Evolutionary conservation across 2,113 vertebrate species (phyloP), one percentile per base, ranked within the genome.

Genomic region (Strix uralensis): DNA sequence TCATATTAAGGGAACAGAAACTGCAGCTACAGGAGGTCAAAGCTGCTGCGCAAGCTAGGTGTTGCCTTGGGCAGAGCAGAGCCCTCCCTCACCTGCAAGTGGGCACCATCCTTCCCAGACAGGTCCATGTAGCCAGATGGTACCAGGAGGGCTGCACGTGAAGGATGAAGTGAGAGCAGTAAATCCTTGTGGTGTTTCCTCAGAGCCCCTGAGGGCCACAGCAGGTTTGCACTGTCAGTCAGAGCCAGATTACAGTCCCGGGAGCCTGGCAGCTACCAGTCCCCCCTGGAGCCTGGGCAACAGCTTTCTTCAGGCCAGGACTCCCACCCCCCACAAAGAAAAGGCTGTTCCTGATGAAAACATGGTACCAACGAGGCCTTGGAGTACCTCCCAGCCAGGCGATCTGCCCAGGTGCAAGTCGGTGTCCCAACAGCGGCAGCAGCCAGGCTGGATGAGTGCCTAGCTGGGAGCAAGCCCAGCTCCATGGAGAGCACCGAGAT

Each of bases 331-430:
- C 7, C 6, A 1, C 16, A 52, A 86, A 74, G 11, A 17, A 71
- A 86, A 91, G 55, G 29, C 52, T n/a, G 36, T 71, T 86, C 34
- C 62, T 0, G 6, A 67, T 0, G 4, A 58, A 80, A 84, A 40
- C 6, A 2, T 1, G 1, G 13, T 21, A 26, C 42, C 4, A 2
- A 10, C 0, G 0, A 93, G 34, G 47, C 34, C 55, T 52, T 0
- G 0, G 38, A 89, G 51, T 57, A 58, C 34, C 46, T 74, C 55
- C 22, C 3, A 7, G 47, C 32, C 80, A 22, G 15, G 18, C 6
- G 0, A 13, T 29, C 61, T 71, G 36, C 46, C 61, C 55, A n/a
- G 42, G 11, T 47, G 27, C 3, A 5, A 83, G 58, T 57, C 72
- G 46, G 52, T 26, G 25, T 86, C 75, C 62, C 1, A 1, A 34